phyloP scores from a whole-genome alignment of 1,140 invertebrate species.

The Hycleus phaleratus region DNA sequence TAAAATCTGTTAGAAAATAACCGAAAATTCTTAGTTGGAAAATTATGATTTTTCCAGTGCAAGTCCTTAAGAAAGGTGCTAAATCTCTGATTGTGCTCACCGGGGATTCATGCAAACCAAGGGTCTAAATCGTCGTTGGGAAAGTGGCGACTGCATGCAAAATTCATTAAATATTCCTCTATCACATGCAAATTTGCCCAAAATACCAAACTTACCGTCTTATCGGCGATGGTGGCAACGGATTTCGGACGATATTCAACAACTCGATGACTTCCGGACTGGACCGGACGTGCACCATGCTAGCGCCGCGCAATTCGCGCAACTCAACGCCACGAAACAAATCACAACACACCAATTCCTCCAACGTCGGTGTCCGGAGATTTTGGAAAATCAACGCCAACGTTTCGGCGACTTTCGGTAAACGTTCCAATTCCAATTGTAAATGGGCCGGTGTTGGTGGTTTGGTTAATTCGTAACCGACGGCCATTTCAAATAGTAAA shows the following conservation, averaged over 20 bases:
- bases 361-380: constrained; percentile 58
- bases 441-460: constrained; percentile 64
- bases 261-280: constrained; percentile 30
- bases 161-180: not conserved
- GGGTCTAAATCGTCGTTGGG: constrained; percentile 30
- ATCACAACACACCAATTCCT: constrained; percentile 72
- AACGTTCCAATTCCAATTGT: constrained; percentile 60
- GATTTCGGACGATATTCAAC: constrained; percentile 28
- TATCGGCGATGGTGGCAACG: constrained; percentile 26
- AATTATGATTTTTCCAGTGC: too few relatives aligned
- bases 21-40: too few relatives aligned
- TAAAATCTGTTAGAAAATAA: too few relatives aligned
- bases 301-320: constrained; percentile 57
- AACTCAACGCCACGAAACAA: constrained; percentile 82
- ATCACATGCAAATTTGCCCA: not conserved
- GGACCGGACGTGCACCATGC: constrained; percentile 21
- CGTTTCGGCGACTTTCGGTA: constrained; percentile 71
- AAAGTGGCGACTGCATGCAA: constrained; percentile 26
- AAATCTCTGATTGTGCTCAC: constrained; percentile 9
- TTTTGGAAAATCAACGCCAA: constrained; percentile 73
- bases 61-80: not conserved
- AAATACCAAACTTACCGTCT: constrained; percentile 26
- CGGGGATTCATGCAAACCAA: constrained; percentile 30
- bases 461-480: constrained; percentile 68
- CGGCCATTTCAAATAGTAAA: constrained; percentile 85